phyloP scores from a whole-genome alignment of 2,888 invertebrate species.

The Troides oblongomaculatus region DNA sequence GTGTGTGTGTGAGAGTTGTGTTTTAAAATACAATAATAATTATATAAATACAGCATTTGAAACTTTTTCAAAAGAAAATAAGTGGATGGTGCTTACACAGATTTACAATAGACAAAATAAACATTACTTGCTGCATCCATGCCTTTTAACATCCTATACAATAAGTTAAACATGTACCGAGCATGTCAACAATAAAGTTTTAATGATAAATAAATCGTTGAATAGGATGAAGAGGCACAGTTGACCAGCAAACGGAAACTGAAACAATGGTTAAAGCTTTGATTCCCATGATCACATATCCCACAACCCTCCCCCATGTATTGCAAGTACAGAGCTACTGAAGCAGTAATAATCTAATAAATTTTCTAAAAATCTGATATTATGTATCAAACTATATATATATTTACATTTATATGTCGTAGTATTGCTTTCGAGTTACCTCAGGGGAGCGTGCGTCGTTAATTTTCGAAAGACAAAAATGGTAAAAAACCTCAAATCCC shows the following conservation, averaged over 20 bases:
- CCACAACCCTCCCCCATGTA: slow-evolving; percentile 60
- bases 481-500: slow-evolving; percentile 74
- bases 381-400: slow-evolving; percentile 73
- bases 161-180: slow-evolving; percentile 9
- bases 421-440: slow-evolving; percentile 79
- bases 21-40: slow-evolving; percentile 13
- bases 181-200: slow-evolving; percentile 4
- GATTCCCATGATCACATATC: slow-evolving; percentile 75
- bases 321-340: slow-evolving; percentile 63
- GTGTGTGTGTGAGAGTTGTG: neutral
- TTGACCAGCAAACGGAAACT: slow-evolving; percentile 60
- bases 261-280: slow-evolving; percentile 77
- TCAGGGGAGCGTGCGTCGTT: slow-evolving; percentile 76
- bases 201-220: slow-evolving; percentile 11
- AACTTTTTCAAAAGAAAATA: slow-evolving; percentile 48
- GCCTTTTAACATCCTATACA: slow-evolving; percentile 46
- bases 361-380: slow-evolving; percentile 77
- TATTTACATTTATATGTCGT: slow-evolving; percentile 79
- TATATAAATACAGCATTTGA: slow-evolving; percentile 50
- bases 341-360: slow-evolving; percentile 74
- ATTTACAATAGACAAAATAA: slow-evolving; percentile 73
- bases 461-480: slow-evolving; percentile 66
- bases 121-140: slow-evolving; percentile 53
- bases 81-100: slow-evolving; percentile 57
- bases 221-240: slow-evolving; percentile 50